Conservation (phyloP, 2,797 vertebrate species). For the Mormyrops attenuatus region DNA sequence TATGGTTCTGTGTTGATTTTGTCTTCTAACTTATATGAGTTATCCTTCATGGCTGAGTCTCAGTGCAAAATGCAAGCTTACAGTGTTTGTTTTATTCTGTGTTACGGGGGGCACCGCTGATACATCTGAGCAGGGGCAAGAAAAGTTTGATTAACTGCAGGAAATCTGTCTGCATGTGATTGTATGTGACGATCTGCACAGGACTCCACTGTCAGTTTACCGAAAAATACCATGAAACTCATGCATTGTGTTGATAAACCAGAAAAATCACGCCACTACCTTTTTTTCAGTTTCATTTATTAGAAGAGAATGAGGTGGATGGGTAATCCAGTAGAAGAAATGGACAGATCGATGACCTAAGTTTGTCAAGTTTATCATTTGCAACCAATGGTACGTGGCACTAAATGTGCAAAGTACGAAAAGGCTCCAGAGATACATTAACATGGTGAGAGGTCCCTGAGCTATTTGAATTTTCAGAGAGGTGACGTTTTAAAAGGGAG, state of each 20-base stretch:
- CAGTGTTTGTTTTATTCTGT: background rate
- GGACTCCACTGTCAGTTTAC: background rate
- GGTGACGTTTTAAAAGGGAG: background rate
- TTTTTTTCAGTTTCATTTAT: background rate
- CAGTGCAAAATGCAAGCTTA: background rate
- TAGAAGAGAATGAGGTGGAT: background rate
- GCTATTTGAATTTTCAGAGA: background rate
- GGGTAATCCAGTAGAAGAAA: background rate
- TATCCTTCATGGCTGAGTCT: background rate
- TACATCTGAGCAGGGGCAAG: background rate
- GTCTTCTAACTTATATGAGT: slow-evolving; percentile 8
- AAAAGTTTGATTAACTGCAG: background rate
- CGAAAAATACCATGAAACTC: background rate
- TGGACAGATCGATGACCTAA: background rate
- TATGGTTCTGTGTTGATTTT: slow-evolving; percentile 31
- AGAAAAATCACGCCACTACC: background rate
- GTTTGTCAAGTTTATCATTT: background rate
- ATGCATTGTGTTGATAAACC: background rate
- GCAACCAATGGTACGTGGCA: background rate
- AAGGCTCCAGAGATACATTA: background rate
- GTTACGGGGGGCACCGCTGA: background rate
- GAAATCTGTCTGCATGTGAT: background rate
- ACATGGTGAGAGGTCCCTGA: background rate
- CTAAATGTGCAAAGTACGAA: background rate
- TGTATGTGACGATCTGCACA: background rate